Evolutionary conservation across 2,888 invertebrate species (phyloP), one percentile per base, ranked within the genome.

Genomic region (Epinotia bilunana): DNA sequence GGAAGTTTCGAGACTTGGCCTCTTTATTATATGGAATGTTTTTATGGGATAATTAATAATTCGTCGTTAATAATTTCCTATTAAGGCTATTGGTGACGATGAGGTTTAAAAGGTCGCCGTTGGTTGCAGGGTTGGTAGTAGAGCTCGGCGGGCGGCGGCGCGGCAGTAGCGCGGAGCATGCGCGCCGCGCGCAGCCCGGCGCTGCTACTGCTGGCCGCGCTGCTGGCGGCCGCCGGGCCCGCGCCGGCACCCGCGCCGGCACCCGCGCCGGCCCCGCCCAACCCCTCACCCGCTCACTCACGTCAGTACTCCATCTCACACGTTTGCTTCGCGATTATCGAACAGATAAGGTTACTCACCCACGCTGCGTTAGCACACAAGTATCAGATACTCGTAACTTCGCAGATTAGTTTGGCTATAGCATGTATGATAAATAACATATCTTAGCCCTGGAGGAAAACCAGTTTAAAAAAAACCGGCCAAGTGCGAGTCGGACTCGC

Each of bases 161-260:
- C 61, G 70, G 75, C 75, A 74, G 61, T 65, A 49, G 77, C 60
- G 74, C 60, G 74, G 55, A 63, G 77, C 67, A 77, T 74, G 76
- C 60, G 75, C 78, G 64, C 68, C 75, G 77, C 79, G 79, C 79
- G 78, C 79, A 77, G 77, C 78, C 76, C 81, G 69, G 82, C 82
- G 81, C 80, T 85, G 81, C 81, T 83, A 57, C 79, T 85, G 80
- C 81, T 84, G 58, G 79, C 82, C 76, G 80, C 81, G 77, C 82
- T 82, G 73, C 82, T 80, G 72, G 84, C 82, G 72, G 80, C 80
- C 63, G 77, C 73, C 61, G 68, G 68, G 18, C 68, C 53, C 28
- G 68, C 12, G 65, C 53, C 73, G n/a, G 61, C 68, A 55, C 55
- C 65, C 11, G 28, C n/a, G 13, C n/a, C 65, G n/a, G 13, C 5